A percentile compares a stretch with the other conserved stretches of the same genome.
Conservation (phyloP, 2,888 invertebrate genomes). For the Heteromyza rotundicornis region DNA sequence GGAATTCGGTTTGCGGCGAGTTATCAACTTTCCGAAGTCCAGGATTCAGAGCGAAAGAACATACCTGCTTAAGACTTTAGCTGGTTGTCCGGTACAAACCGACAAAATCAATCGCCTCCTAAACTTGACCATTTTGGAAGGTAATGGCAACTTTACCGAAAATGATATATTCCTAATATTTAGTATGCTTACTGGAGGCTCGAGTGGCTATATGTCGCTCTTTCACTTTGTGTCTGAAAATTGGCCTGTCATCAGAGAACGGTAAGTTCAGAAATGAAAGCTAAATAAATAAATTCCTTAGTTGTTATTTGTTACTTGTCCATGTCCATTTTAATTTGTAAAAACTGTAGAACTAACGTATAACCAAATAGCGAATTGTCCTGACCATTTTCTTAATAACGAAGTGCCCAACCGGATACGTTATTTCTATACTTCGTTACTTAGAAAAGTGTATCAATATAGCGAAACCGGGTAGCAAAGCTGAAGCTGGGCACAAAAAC, state of each 20-base stretch:
- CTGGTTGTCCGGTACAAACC: constrained; percentile 78
- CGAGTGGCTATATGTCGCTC: constrained; percentile 74
- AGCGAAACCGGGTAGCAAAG: no score
- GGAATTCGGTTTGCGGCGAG: constrained; percentile 80
- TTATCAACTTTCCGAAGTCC: constrained; percentile 75
- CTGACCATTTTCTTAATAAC: no score
- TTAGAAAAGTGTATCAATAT: no score
- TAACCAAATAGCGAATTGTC: no score
- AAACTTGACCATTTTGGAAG: constrained; percentile 73
- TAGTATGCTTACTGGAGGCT: constrained; percentile 75
- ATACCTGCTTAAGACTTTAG: constrained; percentile 77
- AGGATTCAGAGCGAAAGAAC: constrained; percentile 78
- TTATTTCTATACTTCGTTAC: no score
- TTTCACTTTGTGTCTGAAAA: constrained; percentile 75
- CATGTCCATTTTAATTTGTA: no score
- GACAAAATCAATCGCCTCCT: constrained; percentile 72
- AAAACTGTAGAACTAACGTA: no score
- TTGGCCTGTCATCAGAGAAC: constrained; percentile 72
- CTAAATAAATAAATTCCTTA: no score
- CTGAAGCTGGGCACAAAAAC: no score
- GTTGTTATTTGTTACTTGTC: no score
- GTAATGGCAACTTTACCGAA: constrained; percentile 76
- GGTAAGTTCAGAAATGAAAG: constrained; percentile 62
- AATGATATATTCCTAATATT: constrained; percentile 78
- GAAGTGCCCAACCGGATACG: no score